Base-by-base conservation (phyloP, 2,797 vertebrate genomes). In the Pitangus sulphuratus region DNA sequence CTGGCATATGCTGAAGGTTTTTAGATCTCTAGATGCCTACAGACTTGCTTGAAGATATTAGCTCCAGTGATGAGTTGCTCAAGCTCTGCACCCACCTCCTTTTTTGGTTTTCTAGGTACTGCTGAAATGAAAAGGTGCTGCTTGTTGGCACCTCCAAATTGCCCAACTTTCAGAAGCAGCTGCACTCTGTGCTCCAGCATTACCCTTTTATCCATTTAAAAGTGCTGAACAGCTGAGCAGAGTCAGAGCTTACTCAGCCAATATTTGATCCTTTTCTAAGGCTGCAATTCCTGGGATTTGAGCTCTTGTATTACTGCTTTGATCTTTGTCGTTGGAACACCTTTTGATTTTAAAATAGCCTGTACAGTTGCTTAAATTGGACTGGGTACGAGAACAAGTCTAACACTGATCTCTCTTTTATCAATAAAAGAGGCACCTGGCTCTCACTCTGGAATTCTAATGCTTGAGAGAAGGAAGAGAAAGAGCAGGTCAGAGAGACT, bases 291-390 rank as follows among this genome's bases (percentile, higher is more conserved):
- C 75, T 84, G 77, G 12, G 17, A 22, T 68, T 91, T 84, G 80
- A 82, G 78, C 74, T 92, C 84, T 79, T 79, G 54, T 51, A 4
- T 84, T 92, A 33, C 58, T 76, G 40, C 92, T 93, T 92, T 92
- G 51, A 92, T 94, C 78, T 50, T 68, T 86, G 48, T 78, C 0
- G 0, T 47, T 90, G 77, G 74, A 92, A 87, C 50, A 66, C 60
- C 37, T 85, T 94, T 93, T 76, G 69, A 51, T 89, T 94, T 90
- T 94, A 75, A 86, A 95, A 86, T 88, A 88, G n/a, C 40, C 69
- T 40, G 11, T 70, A 24, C 24, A 40, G 68, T 78, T 69, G 47
- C 84, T 78, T 85, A 84, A 88, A 75, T 75, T 95, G 84, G 31
- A 30, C 83, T 90, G 51, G 28, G 8, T 70, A 24, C 0, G 1